Conservation (phyloP, 2,113 vertebrate genomes). For the Equus przewalskii region DNA sequence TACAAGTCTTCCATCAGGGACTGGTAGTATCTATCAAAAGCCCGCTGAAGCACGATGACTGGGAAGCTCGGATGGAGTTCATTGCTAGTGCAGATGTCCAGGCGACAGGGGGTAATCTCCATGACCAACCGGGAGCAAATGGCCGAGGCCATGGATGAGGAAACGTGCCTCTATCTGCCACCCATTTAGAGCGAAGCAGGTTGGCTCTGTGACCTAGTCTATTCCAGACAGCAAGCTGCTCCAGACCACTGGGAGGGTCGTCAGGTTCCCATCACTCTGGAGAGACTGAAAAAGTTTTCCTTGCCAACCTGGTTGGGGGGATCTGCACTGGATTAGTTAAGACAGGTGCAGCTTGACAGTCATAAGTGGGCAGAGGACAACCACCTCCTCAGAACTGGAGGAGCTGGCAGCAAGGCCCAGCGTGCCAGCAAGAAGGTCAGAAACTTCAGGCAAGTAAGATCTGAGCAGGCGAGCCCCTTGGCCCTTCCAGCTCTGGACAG, state of each 20-base stretch:
- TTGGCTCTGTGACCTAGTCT: conserved; percentile 92
- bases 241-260: conserved; percentile 91
- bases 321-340: conserved; percentile 94
- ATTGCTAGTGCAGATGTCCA: conserved; percentile 90
- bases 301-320: conserved; percentile 92
- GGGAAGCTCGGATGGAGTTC: conserved; percentile 93
- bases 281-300: conserved; percentile 93
- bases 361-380: conserved; percentile 94
- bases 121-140: conserved; percentile 94
- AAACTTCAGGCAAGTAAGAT: conserved; percentile 86
- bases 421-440: conserved; percentile 94
- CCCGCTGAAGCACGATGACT: conserved; percentile 94
- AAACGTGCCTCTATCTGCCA: conserved; percentile 94
- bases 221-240: conserved; percentile 92
- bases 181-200: conserved; percentile 94
- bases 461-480: background rate
- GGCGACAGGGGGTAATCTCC: conserved; percentile 92
- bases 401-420: conserved; percentile 92
- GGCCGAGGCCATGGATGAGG: conserved; percentile 90
- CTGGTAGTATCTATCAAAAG: conserved; percentile 85
- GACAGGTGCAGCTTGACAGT: conserved; percentile 93
- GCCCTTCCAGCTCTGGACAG: conserved; percentile 67
- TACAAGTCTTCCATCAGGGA: conserved; percentile 92
- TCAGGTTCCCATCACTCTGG: conserved; percentile 92
- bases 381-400: conserved; percentile 91